These are phyloP conservation scores for Tautogolabrus adspersus DNA, from an alignment of 2,113 vertebrate genomes.

Conservation along the genomic window DNA sequence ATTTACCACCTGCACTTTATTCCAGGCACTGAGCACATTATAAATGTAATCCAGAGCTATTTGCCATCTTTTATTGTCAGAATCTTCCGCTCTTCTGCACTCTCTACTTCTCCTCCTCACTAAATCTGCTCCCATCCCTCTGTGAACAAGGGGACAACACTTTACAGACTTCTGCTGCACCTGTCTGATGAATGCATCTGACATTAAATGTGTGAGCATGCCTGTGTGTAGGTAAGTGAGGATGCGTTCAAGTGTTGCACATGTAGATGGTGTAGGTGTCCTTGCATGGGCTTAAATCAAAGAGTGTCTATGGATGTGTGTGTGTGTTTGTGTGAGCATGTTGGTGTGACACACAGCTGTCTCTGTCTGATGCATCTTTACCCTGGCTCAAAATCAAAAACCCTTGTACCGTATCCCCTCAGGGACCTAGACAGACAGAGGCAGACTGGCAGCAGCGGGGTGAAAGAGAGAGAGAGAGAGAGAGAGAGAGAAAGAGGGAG, in stretches of 20 bases:
- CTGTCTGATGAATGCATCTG: slow-evolving; percentile 19
- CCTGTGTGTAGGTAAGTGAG: neutral
- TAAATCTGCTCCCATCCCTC: neutral
- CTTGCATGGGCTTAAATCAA: neutral
- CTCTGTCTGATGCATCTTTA: slow-evolving; percentile 70
- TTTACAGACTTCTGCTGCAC: slow-evolving; percentile 17
- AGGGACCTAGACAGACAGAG: slow-evolving; percentile 53
- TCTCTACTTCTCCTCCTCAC: neutral
- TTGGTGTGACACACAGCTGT: slow-evolving; percentile 56
- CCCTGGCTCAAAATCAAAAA: slow-evolving; percentile 75
- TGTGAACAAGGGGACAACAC: slow-evolving; percentile 17
- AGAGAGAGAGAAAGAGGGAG: neutral
- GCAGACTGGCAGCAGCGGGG: slow-evolving; percentile 53
- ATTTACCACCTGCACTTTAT: neutral
- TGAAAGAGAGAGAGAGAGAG: neutral
- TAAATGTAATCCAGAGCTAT: neutral
- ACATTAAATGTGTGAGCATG: neutral
- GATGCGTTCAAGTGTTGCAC: neutral
- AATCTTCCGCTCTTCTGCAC: too few species aligned
- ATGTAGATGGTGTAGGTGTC: neutral
- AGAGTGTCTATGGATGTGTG: slow-evolving; percentile 1
- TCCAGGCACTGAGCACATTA: neutral
- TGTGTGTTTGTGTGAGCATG: slow-evolving; percentile 18
- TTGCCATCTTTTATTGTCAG: neutral
- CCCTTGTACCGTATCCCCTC: slow-evolving; percentile 70